These are phyloP conservation scores for Agrochola macilenta DNA, from an alignment of 2,888 invertebrate species.

Conservation along the genomic window DNA sequence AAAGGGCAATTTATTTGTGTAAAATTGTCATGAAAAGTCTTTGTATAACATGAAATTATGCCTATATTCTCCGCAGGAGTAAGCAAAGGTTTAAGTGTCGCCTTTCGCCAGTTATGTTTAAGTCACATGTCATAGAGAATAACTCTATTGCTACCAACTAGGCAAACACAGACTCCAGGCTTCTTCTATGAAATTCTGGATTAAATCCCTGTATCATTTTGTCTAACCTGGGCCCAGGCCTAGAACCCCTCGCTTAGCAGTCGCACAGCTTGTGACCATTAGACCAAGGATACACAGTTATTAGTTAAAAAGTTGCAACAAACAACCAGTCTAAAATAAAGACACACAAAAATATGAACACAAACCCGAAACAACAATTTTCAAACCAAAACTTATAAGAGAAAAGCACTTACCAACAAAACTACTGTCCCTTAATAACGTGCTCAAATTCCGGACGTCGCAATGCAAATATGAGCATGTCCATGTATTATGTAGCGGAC, in stretches of 20 bases:
- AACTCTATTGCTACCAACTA: not conserved
- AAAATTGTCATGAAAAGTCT: not conserved
- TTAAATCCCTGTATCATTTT: not conserved
- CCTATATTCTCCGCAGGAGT: not conserved
- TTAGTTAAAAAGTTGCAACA: not conserved
- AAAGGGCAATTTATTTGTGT: constrained; percentile 1
- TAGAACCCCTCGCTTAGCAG: not conserved
- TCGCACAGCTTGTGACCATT: not conserved
- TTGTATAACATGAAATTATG: not conserved
- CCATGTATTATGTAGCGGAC: constrained; percentile 55
- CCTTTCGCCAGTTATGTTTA: not conserved
- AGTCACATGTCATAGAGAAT: not conserved
- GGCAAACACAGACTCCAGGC: not conserved
- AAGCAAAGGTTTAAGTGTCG: not conserved
- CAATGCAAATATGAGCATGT: constrained; percentile 53
- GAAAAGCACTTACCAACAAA: constrained; percentile 34
- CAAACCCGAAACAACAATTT: constrained; percentile 22
- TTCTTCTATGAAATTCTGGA: not conserved
- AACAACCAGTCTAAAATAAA: not conserved
- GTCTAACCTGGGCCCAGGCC: too few species aligned
- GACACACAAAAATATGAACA: constrained; percentile 11
- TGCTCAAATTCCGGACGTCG: constrained; percentile 37
- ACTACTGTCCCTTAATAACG: constrained; percentile 41
- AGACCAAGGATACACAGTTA: not conserved
- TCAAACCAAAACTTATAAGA: constrained; percentile 31